Percentiles rank a stretch among this genome's conserved stretches.
Evolutionary conservation across 2,888 invertebrate species (phyloP).

Genomic region (Elysia crispata): DNA sequence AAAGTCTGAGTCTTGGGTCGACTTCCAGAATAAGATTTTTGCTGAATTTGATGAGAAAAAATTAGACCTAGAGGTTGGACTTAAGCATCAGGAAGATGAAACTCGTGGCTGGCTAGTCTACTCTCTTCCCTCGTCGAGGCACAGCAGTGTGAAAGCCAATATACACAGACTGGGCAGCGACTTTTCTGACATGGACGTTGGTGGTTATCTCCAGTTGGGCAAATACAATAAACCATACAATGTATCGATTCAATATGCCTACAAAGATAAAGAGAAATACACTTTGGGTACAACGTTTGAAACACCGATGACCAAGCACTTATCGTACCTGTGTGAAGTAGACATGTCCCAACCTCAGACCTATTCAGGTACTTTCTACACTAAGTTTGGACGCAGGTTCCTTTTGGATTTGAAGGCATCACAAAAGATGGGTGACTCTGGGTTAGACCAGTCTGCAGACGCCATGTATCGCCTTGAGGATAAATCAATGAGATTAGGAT

Average conservation of each 20-base stretch:
- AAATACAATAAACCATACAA: slow-evolving; percentile 46
- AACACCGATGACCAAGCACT: slow-evolving; percentile 46
- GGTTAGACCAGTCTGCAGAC: neutral
- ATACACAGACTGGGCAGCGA: slow-evolving; percentile 37
- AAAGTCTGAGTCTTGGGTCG: slow-evolving; percentile 47
- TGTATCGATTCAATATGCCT: slow-evolving; percentile 37
- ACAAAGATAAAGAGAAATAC: slow-evolving; percentile 9
- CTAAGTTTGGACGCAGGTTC: slow-evolving; percentile 32
- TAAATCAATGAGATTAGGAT: slow-evolving; percentile 37
- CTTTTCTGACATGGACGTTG: slow-evolving; percentile 41
- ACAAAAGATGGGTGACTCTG: neutral
- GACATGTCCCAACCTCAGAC: slow-evolving; percentile 17
- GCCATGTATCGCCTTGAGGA: slow-evolving; percentile 44
- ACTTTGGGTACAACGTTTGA: slow-evolving; percentile 48
- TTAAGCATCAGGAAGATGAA: slow-evolving; percentile 40
- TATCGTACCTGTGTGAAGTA: slow-evolving; percentile 36
- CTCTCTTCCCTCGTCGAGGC: slow-evolving; percentile 46
- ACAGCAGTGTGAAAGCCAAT: slow-evolving; percentile 43
- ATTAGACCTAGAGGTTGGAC: slow-evolving; percentile 45
- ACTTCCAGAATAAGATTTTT: slow-evolving; percentile 48
- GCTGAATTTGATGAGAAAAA: slow-evolving; percentile 44
- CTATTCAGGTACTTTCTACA: slow-evolving; percentile 10
- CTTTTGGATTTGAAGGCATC: slow-evolving; percentile 24
- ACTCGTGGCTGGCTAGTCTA: slow-evolving; percentile 44
- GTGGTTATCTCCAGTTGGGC: slow-evolving; percentile 42